Evolutionary conservation across 2,888 invertebrate genomes (phyloP), one percentile per base, ranked within the genome.

Genomic region (Leptopilina syphax): DNA sequence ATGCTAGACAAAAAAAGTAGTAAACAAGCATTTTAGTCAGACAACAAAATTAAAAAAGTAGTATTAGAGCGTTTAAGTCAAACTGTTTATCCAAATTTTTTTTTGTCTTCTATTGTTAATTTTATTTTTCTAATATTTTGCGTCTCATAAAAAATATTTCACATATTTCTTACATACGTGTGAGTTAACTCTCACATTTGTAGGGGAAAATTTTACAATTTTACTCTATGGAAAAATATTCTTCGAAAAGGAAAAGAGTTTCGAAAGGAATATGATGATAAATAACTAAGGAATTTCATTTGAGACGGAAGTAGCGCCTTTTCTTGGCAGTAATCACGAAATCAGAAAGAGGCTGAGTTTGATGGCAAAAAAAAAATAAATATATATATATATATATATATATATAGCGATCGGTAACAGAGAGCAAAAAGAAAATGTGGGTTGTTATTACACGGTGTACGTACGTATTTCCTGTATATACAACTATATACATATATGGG

Each of bases 391-490:
- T n/a, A 34, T 2, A 34, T 34, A 34, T 34, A 34, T 34, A 34
- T 34, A 4, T 34, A 34, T 34, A 18, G 18, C 18, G 18, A 18
- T 18, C 18, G 18, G 34, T 34, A 34, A 34, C 34, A 34, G 34
- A 34, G 34, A 34, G 34, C 34, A 34, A 34, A 34, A 34, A 34
- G 34, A 34, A 34, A 73, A 50, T 57, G 73, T 41, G 57, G 57
- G 57, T 57, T 73, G 57, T 34, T 57, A 57, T 73, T 57, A 9
- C 47, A 65, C 44, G n/a, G 34, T 34, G 34, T 34, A 34, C 60
- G 34, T 76, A 8, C 41, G 81, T 79, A 85, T 85, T 84, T 84
- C 84, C 83, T 84, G 3, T 34, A 34, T 34, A 18, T 18, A 18
- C 18, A 18, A 18, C 18, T 34, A 34, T 34, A 34, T 34, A 34